phyloP scores from a whole-genome alignment of 2,797 vertebrate genomes.

The Sebastes nivosus region DNA sequence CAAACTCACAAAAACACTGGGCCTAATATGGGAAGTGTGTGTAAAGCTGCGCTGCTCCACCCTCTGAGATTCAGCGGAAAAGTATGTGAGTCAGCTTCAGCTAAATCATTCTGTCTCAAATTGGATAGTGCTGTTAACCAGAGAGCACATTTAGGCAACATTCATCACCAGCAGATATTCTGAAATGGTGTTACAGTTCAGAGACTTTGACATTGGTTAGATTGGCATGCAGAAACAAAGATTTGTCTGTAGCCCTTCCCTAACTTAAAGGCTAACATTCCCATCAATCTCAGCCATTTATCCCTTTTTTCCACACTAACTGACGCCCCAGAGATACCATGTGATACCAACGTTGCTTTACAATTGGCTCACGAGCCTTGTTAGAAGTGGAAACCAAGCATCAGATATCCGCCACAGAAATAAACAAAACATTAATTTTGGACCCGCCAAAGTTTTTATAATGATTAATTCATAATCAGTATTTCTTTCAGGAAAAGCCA shows the following conservation, averaged over 20 bases:
- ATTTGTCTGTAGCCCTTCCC: neutral
- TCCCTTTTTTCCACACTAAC: too few relatives aligned
- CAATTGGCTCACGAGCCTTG: too few relatives aligned
- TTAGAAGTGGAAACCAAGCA: too few relatives aligned
- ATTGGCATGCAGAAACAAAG: neutral
- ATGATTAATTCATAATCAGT: too few relatives aligned
- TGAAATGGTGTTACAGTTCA: neutral
- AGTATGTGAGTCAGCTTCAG: constrained; percentile 7
- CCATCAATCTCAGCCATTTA: too few relatives aligned
- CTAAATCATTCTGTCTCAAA: neutral
- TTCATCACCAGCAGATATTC: neutral
- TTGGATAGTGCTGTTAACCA: neutral
- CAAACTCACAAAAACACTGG: constrained; percentile 20
- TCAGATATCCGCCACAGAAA: too few relatives aligned
- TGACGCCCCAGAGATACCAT: too few relatives aligned
- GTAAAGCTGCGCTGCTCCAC: constrained; percentile 9
- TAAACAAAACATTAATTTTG: too few relatives aligned
- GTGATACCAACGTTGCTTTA: too few relatives aligned
- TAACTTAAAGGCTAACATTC: neutral
- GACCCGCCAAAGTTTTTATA: too few relatives aligned
- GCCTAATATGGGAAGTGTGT: constrained; percentile 21
- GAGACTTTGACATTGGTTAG: neutral
- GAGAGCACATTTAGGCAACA: neutral
- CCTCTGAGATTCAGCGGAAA: constrained; percentile 25
- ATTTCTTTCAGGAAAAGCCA: too few relatives aligned